These are phyloP conservation scores for Ctenosaura bakeri DNA, from an alignment of 2,797 vertebrate species.

Conservation along the genomic window DNA sequence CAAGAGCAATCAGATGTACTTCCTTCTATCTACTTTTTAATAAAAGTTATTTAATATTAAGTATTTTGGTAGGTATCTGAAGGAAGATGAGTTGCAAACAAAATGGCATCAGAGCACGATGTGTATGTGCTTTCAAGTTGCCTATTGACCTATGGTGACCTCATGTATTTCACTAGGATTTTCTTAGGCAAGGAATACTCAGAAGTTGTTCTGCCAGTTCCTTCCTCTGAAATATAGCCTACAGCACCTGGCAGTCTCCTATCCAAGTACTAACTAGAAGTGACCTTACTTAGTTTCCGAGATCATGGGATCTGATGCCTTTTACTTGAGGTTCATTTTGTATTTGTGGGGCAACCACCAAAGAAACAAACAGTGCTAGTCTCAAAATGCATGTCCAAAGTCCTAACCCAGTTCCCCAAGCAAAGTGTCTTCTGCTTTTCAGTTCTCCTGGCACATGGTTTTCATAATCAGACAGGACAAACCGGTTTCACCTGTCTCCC, in stretches of 20 bases:
- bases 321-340: not conserved
- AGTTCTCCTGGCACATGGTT: not conserved
- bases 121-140: not conserved
- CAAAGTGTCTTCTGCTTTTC: not conserved
- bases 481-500: not conserved
- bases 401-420: not conserved
- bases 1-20: not conserved
- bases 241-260: no score
- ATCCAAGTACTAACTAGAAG: no score
- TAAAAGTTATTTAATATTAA: not conserved
- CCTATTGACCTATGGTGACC: no score
- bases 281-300: no score
- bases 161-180: no score
- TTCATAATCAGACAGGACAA: not conserved
- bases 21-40: not conserved
- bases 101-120: not conserved
- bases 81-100: not conserved
- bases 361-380: not conserved
- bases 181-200: no score
- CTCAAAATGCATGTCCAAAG: not conserved
- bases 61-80: not conserved
- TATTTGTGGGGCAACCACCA: not conserved
- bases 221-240: no score
- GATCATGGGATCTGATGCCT: no score
- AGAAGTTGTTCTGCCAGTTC: no score